Evolutionary conservation across 2,888 invertebrate genomes (phyloP).

Genomic region (Dascillus cervinus): DNA sequence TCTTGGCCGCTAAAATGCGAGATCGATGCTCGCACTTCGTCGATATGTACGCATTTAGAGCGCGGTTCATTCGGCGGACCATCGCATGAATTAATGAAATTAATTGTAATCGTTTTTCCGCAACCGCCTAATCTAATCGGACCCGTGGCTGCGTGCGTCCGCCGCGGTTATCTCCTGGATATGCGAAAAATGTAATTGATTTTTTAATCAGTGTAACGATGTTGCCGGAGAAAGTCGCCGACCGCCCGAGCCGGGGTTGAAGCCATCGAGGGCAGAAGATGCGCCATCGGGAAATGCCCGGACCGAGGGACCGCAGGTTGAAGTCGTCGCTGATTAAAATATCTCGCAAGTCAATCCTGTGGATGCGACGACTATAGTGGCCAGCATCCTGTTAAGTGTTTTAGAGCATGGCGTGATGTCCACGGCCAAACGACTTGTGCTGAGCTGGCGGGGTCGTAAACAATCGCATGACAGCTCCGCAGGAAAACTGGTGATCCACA

Average conservation of each 20-base stretch:
- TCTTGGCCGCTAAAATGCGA: constrained; percentile 11
- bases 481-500: constrained; percentile 43
- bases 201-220: too few species aligned
- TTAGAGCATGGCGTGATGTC: constrained; percentile 43
- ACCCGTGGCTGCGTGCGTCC: too few species aligned
- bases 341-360: neutral
- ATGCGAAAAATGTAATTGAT: too few species aligned
- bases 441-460: constrained; percentile 53
- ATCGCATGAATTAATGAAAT: too few species aligned
- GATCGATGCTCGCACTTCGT: constrained; percentile 14
- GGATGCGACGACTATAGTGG: constrained; percentile 10
- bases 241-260: too few species aligned
- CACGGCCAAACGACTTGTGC: constrained; percentile 55
- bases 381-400: constrained; percentile 12
- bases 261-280: too few species aligned
- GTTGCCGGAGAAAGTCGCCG: too few species aligned
- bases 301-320: neutral
- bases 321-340: neutral
- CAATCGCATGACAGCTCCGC: constrained; percentile 48
- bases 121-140: too few species aligned
- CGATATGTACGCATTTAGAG: constrained; percentile 7
- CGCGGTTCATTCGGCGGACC: too few species aligned
- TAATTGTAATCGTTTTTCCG: too few species aligned
- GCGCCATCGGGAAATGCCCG: too few species aligned
- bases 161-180: too few species aligned